Base-by-base conservation (phyloP, 2,113 vertebrate genomes). In the Mystacornis crossleyi region DNA sequence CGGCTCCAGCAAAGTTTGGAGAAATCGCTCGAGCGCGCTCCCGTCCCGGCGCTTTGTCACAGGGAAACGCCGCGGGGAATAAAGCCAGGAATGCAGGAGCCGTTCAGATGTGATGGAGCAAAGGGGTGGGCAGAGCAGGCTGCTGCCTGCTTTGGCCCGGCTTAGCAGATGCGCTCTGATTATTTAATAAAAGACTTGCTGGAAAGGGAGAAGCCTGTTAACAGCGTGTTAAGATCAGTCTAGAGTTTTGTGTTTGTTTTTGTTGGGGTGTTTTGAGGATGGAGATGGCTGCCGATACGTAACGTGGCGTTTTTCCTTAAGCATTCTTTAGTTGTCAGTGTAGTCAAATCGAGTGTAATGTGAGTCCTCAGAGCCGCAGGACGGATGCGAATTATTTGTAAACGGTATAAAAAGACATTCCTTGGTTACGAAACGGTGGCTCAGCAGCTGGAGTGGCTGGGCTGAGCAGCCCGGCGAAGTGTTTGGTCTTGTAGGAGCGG, bases 351-450 rank as follows among this genome's bases (percentile, higher is more conserved):
- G 8, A 51, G 4, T 12, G 57, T 12, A 13, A 21, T 1, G 21
- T 0, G 95, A n/a, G 79, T 0, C 0, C 19, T 12, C 3, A 0
- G 33, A 38, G 79, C 50, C 4, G 62, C 36, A 1, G 85, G 70
- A 67, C 7, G 14, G 77, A 6, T 9, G 79, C 12, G 18, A 3
- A 4, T 40, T 43, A 2, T 25, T 48, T 53, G 28, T 28, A n/a
- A 72, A 17, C 1, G 40, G 2, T 13, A 1, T 16, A 4, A 69
- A 82, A 45, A 9, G 17, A 1, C 54, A 3, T 11, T 4, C 66
- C 28, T 5, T 62, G 42, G 71, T 88, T 69, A 21, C 8, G 71
- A 53, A 86, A 20, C 12, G 9, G 51, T 3, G 60, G 19, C 65
- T 62, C 34, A 5, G 70, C 36, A 2, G 66, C 10, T 6, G 93